A percentile compares a stretch with the other conserved stretches of the same genome.
phyloP scores from a whole-genome alignment of 92 coral and sea anemone genomes.

The Diadumene lineata region DNA sequence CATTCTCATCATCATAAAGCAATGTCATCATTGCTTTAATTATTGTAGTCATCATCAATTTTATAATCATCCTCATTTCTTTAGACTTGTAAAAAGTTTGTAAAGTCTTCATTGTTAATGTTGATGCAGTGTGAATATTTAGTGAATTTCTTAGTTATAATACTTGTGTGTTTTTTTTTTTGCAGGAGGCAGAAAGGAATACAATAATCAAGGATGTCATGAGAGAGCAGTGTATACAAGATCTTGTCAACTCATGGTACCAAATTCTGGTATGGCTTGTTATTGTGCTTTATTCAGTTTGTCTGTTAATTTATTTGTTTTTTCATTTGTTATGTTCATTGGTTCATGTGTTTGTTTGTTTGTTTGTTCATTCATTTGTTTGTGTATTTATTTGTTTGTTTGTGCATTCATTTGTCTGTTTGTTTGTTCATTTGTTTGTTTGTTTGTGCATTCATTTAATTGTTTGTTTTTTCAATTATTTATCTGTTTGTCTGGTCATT shows the following conservation, averaged over 20 bases:
- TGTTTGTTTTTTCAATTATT: neutral
- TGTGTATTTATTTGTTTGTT: neutral
- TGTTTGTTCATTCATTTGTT: neutral
- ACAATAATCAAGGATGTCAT: conserved; percentile 88
- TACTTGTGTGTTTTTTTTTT: neutral
- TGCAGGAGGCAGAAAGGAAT: conserved; percentile 77
- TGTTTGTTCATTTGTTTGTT: neutral
- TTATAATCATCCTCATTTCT: too few species aligned
- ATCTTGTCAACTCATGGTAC: conserved; percentile 87
- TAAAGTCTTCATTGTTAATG: too few species aligned
- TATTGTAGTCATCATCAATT: too few species aligned
- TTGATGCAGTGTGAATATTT: too few species aligned
- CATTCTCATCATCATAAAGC: too few species aligned
- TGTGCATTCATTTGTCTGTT: neutral
- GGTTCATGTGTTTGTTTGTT: neutral
- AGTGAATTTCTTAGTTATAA: too few species aligned
- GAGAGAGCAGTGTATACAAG: conserved; percentile 80
- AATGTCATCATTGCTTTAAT: too few species aligned
- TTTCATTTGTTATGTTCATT: neutral
- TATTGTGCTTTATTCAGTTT: neutral
- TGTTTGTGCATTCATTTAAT: neutral
- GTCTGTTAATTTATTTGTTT: neutral
- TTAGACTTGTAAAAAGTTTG: too few species aligned
- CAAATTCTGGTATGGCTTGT: conserved; percentile 66
- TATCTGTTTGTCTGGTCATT: neutral